phyloP scores from a whole-genome alignment of 1,140 invertebrate genomes.

The Drosophila funebris region DNA sequence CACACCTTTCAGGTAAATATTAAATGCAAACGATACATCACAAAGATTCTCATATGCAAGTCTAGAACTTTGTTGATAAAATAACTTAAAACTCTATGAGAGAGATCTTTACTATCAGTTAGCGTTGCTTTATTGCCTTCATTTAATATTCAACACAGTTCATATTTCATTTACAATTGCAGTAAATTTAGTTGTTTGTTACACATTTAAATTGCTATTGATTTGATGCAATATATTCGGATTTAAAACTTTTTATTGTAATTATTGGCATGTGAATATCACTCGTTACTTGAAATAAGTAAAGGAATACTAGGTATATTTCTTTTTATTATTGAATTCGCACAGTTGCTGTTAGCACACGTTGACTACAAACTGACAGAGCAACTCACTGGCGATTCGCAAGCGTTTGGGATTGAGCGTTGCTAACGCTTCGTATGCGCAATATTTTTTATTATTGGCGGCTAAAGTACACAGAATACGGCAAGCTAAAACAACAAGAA shows the following conservation, averaged over 20 bases:
- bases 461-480: conserved; percentile 72
- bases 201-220: neutral
- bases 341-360: conserved; percentile 63
- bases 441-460: conserved; percentile 63
- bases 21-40: conserved; percentile 9
- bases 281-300: conserved; percentile 8
- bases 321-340: conserved; percentile 47
- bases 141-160: neutral
- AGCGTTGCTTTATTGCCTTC: neutral
- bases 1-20: conserved; percentile 40
- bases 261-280: neutral
- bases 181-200: neutral
- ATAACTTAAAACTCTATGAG: neutral
- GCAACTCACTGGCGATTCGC: conserved; percentile 37
- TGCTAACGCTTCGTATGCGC: conserved; percentile 67
- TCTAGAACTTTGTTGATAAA: neutral
- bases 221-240: neutral
- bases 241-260: neutral
- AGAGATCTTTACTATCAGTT: neutral
- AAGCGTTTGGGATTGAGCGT: conserved; percentile 20
- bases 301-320: conserved; percentile 16
- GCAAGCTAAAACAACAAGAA: conserved; percentile 32
- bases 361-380: conserved; percentile 68
- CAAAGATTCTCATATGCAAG: neutral
- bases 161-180: neutral